Base-by-base conservation (phyloP, 1,140 invertebrate genomes). In the Platyura marginata region DNA sequence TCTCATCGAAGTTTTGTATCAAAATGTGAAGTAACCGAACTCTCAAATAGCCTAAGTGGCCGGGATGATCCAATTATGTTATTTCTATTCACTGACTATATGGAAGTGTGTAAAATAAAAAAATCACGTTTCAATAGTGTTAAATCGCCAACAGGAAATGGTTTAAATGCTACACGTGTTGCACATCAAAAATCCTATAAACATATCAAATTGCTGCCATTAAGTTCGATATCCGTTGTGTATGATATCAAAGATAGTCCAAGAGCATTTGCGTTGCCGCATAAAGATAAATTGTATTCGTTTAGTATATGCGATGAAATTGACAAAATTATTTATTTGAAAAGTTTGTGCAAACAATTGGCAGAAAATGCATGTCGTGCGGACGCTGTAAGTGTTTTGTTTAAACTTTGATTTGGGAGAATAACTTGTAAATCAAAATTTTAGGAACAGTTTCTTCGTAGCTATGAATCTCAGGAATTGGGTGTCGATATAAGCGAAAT, bases 1-100 rank as follows among this genome's bases (percentile, higher is more conserved):
- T 92, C 90, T 15, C 89, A 94, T 65, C 71, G 92, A 43, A 79
- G 71, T 48, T 92, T 94, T 54, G 75, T 94, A 22, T 72, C 75
- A 11, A 81, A 81, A 51, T 82, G 85, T 44, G 90, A 96, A 56
- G 87, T 93, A 4, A 78, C 82, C 40, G 88, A 95, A 61, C 61
- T 95, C 16, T 82, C 81, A 39, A 88, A 93, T 53, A 76, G 75
- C 25, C 63, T 94, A 22, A 81, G 81, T 49, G 82, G 86, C 8
- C 77, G 87, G 49, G 87, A 89, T 20, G 85, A 91, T 55, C 77
- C 79, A 48, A 67, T 97, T 13, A 77, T 90, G 29, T 60, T 98
- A 22, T 94, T 93, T 61, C 67, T 97, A 1, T 96, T 96, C 59
- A 88, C 85, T 21, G 92, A 97, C 65, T 83, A 84, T 46, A 71